Evolutionary conservation across 23 tunicate species (phyloP).

Genomic region (Ascidia mentula): DNA sequence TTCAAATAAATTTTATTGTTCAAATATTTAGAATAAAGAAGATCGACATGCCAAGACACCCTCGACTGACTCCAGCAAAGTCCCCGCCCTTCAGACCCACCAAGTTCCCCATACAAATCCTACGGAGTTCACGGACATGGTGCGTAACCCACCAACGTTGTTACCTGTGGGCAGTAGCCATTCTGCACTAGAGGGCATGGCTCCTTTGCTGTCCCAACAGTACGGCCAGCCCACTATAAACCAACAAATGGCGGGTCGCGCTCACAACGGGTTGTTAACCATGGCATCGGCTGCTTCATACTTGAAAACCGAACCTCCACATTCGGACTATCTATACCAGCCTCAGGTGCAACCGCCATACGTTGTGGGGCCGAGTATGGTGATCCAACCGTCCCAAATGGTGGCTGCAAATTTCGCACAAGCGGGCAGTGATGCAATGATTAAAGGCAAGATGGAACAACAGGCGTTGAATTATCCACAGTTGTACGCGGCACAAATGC

Average conservation of each 20-base stretch:
- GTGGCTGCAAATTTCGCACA: slow-evolving; percentile 8
- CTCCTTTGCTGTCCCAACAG: not conserved
- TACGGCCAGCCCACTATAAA: not conserved
- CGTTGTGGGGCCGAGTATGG: slow-evolving; percentile 33
- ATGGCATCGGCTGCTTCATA: slow-evolving; percentile 61
- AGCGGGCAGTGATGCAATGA: not conserved
- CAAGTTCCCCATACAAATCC: not conserved
- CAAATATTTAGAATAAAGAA: not conserved
- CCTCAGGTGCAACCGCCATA: slow-evolving; percentile 31
- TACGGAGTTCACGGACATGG: not conserved
- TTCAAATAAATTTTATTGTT: no score
- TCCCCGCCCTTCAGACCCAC: not conserved
- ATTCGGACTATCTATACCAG: slow-evolving; percentile 24
- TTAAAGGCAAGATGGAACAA: not conserved
- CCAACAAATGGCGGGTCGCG: slow-evolving; percentile 14
- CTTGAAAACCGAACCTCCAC: slow-evolving; percentile 42
- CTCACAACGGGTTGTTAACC: slow-evolving; percentile 43
- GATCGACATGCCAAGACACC: not conserved
- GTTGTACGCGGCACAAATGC: slow-evolving; percentile 23
- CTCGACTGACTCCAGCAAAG: not conserved
- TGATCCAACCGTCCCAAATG: slow-evolving; percentile 42
- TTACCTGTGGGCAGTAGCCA: not conserved
- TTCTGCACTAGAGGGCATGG: not conserved
- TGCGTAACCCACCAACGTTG: not conserved
- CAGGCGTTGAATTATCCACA: slow-evolving; percentile 20